Evolutionary conservation across 1,140 invertebrate genomes (phyloP), one percentile per base, ranked within the genome.

Genomic region (Panulirus ornatus): DNA sequence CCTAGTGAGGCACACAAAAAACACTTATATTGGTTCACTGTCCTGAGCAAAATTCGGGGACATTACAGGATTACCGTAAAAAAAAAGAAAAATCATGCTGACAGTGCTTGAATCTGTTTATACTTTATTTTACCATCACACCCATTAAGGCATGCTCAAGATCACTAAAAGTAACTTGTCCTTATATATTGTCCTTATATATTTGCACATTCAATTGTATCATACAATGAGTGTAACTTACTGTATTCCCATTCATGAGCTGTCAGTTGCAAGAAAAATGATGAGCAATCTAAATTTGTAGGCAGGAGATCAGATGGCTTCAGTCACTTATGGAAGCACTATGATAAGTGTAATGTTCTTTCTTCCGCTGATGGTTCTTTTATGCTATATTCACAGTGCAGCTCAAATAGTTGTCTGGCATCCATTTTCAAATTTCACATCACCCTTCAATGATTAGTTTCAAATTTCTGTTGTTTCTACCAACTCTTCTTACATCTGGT

Each of bases 1-100:
- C n/a, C 75, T 78, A 78, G 44, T 30, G 75, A 78, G 75, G 75
- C 75, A 78, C 75, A 47, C 75, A 78, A 14, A n/a, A n/a, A n/a
- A 44, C 75, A 19, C 34, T 76, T 36, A 44, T 78, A 22, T 44
- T 47, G 75, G 75, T 78, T 78, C 75, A 78, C 44, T 78, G 40
- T 78, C 75, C 75, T 78, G 75, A 78, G 75, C 75, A 44, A 78
- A 78, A 3, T 5, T 30, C 5, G 8, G n/a, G 22, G n/a, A 66
- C 58, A 30, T 34, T 66, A n/a, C 27, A 66, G 58, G 58, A 30
- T 30, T 30, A 66, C 22, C 22, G n/a, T 6, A 66, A 16, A 66
- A 14, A 58, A 54, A 58, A 58, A 58, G 5, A 58, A 22, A 66
- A 66, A 30, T 66, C 58, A 30, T 66, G 27, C 11, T 66, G n/a